Base-by-base conservation (phyloP, 2,888 invertebrate species). In the Lasioglossum lativentre region DNA sequence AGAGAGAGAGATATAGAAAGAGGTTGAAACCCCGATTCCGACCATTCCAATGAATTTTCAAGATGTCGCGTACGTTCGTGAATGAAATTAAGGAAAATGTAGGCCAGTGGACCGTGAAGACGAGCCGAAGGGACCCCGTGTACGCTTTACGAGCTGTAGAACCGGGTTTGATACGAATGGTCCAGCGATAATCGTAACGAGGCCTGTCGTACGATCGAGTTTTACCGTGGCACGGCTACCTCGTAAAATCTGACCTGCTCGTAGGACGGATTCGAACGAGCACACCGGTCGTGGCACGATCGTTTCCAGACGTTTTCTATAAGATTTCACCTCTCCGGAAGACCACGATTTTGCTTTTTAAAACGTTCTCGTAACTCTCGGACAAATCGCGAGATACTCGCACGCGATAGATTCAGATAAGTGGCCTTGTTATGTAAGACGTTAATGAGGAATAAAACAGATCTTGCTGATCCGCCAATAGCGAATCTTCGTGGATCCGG, bases 31-130 rank as follows among this genome's bases (percentile, higher is more conserved):
- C 74, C 19, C 59, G 42, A 14, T 52, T 56, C 63, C 68, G 38
- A 59, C 77, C 75, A 72, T 63, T n/a, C 23, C 10, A 14, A 45
- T 27, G 72, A 66, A 83, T 78, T 85, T 83, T 76, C 75, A 42
- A 42, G 45, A 16, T 47, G 52, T 47, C n/a, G 42, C 47, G 70
- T 76, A 63, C 63, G 27, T 19, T 40, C 56, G 27, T 5, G 34
- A 42, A 75, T 80, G 71, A 68, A 78, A 66, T 71, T 81, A 56
- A 23, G 38, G 23, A 10, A 66, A 47, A 86, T 80, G 63, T 72
- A 40, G 73, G 80, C 78, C 75, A 84, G 56, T 30, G 74, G 71
- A 27, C 10, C 47, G 16, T 23, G 10, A 34, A 80, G 56, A 76
- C 76, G 34, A 38, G 34, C 16, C 23, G 19, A 68, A n/a, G 23